These are phyloP conservation scores for Brenthis ino DNA, from an alignment of 2,888 invertebrate genomes.

Conservation along the genomic window DNA sequence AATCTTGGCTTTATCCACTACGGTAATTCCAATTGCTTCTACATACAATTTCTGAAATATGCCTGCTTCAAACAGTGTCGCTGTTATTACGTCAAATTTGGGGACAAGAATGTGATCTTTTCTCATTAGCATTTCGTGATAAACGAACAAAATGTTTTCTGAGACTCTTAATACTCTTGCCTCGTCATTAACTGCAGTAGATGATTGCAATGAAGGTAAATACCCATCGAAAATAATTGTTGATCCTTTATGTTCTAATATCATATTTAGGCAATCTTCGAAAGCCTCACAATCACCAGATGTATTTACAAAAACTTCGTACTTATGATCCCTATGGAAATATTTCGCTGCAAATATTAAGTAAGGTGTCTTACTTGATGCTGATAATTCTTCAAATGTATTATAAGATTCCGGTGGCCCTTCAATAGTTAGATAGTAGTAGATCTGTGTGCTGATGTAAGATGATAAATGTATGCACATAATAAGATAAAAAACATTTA, in stretches of 20 bases:
- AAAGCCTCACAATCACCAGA: slow-evolving; percentile 54
- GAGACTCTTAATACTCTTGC: slow-evolving; percentile 53
- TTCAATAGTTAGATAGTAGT: slow-evolving; percentile 62
- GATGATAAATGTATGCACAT: slow-evolving; percentile 59
- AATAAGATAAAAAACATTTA: slow-evolving; percentile 58
- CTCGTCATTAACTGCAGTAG: slow-evolving; percentile 58
- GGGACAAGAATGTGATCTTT: slow-evolving; percentile 50
- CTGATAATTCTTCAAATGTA: slow-evolving; percentile 55
- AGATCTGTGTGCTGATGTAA: slow-evolving; percentile 62
- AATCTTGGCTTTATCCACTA: slow-evolving; percentile 51
- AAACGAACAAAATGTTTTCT: slow-evolving; percentile 58
- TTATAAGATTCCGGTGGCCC: slow-evolving; percentile 55
- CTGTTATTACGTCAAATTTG: slow-evolving; percentile 48
- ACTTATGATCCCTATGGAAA: slow-evolving; percentile 55
- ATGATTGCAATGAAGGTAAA: slow-evolving; percentile 54
- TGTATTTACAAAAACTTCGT: slow-evolving; percentile 49
- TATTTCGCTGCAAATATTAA: slow-evolving; percentile 46
- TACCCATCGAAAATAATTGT: slow-evolving; percentile 55
- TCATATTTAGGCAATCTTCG: slow-evolving; percentile 49
- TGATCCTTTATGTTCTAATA: slow-evolving; percentile 52
- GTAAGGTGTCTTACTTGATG: slow-evolving; percentile 53
- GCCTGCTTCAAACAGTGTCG: slow-evolving; percentile 63
- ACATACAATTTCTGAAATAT: slow-evolving; percentile 56
- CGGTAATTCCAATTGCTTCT: slow-evolving; percentile 59
- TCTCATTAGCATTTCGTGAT: slow-evolving; percentile 63